phyloP scores from a whole-genome alignment of 2,797 vertebrate genomes.

The Petrocephalus sullivani region DNA sequence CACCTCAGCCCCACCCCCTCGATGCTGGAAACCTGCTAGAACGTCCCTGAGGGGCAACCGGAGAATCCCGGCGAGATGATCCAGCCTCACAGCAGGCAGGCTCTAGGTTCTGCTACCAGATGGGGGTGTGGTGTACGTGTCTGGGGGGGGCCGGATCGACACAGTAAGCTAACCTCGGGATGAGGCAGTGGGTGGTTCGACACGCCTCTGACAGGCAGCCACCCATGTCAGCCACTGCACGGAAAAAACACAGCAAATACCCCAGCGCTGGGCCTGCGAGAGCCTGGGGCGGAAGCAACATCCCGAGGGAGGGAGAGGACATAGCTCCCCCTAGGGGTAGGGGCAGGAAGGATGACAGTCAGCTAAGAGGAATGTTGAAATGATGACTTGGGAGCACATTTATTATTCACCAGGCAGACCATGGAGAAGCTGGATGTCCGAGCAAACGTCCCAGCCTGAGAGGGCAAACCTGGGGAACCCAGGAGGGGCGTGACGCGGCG shows the following conservation, averaged over 20 bases:
- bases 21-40: background rate
- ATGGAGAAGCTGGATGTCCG: background rate
- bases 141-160: background rate
- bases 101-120: background rate
- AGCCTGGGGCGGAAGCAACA: background rate
- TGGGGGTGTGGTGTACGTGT: background rate
- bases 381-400: background rate
- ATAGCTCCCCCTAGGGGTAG: background rate
- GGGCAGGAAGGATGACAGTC: background rate
- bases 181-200: background rate
- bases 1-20: background rate
- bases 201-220: background rate
- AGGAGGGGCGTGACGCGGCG: background rate
- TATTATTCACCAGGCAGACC: background rate
- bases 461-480: background rate
- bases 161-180: background rate
- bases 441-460: background rate
- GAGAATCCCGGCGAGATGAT: background rate
- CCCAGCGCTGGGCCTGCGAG: background rate
- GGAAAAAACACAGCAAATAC: background rate
- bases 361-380: background rate
- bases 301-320: background rate
- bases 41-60: background rate
- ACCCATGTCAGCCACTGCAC: conserved; percentile 2
- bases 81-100: background rate